Base-by-base conservation (phyloP, 2,888 invertebrate genomes). In the Deilephila porcellus region DNA sequence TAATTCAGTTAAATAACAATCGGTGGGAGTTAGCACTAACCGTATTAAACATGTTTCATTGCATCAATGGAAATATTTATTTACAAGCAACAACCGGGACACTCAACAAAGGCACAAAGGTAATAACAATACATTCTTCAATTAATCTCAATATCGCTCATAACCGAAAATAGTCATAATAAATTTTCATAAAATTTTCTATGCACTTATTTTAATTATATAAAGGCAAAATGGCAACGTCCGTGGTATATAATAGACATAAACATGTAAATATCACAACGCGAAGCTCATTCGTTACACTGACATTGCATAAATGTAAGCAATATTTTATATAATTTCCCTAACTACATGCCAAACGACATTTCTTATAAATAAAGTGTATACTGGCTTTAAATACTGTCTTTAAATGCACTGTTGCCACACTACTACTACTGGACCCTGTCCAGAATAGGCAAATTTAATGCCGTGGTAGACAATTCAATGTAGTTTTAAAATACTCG, bases 331-430 rank as follows among this genome's bases (percentile, higher is more conserved):
- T 37, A 53, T 71, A 71, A 71, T 59, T 71, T 32, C 32, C 19
- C 59, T 56, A 53, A 71, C 70, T 53, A 56, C 14, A 53, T 56
- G n/a, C 34, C 70, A 71, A 19, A 25, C 25, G 6, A 34, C 20
- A 32, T 37, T 70, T 17, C n/a, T 70, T 60, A 60, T 71, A 60
- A 45, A 37, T 56, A 72, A 75, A 81, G 74, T 79, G 76, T 25
- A 72, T 76, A 82, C 76, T 79, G 76, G 76, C 79, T 75, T 76
- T 77, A 17, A 72, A 72, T 72, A 72, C 70, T 74, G 70, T 60
- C 71, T 67, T 37, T 71, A 32, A 34, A 20, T 63, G 59, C 56
- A 63, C n/a, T 8, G 56, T 11, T 67, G 64, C 59, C 11, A 52
- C 37, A 29, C 20, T 29, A 52, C 17, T 52, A 45, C n/a, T n/a